These are phyloP conservation scores for Manis crassicaudata DNA, from an alignment of 2,797 vertebrate species.

Conservation along the genomic window DNA sequence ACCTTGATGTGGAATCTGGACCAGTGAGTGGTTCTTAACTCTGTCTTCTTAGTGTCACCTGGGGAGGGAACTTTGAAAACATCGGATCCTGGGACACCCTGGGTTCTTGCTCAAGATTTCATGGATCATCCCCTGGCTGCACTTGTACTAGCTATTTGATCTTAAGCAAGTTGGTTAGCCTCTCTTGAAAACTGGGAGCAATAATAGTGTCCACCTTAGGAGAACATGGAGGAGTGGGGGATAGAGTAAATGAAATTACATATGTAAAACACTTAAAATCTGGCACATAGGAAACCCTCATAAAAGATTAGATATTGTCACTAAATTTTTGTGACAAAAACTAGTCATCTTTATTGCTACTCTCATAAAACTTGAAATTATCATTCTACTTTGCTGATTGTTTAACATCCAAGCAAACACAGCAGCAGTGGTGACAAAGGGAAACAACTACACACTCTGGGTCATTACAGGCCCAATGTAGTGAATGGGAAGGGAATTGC, in stretches of 20 bases:
- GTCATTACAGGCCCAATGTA: neutral
- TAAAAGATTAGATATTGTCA: neutral
- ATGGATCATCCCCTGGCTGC: neutral
- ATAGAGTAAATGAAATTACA: neutral
- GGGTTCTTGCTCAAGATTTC: neutral
- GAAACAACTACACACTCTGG: neutral
- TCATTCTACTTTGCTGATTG: neutral
- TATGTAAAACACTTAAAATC: neutral
- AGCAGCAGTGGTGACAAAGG: neutral
- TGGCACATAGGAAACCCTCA: neutral
- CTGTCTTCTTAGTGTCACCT: neutral
- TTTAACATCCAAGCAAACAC: neutral
- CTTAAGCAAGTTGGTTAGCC: neutral
- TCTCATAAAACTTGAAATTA: neutral
- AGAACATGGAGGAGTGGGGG: neutral
- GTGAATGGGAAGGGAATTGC: neutral
- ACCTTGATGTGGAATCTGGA: neutral
- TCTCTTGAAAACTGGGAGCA: neutral
- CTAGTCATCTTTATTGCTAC: neutral
- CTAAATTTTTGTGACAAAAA: neutral
- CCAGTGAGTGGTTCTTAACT: neutral
- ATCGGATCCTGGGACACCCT: neutral
- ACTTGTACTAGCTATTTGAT: neutral
- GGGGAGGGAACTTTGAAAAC: neutral
- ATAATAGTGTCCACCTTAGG: neutral